Evolutionary conservation across 2,797 vertebrate species (phyloP).

Genomic region (Amazonetta brasiliensis): DNA sequence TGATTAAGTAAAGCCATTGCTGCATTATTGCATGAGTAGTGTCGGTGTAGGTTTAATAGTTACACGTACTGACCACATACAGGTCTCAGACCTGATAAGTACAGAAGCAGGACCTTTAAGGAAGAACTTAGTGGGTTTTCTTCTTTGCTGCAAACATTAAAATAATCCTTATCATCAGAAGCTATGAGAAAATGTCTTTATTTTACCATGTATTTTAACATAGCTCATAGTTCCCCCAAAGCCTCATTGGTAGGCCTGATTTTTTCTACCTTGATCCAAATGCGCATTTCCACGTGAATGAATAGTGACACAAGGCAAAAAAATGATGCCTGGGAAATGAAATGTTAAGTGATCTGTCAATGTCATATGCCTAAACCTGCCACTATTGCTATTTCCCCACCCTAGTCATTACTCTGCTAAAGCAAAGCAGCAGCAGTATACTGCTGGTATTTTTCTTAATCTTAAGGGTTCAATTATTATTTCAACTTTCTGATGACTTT

Average conservation of each 20-base stretch:
- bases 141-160: neutral
- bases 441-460: neutral
- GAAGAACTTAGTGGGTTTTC: neutral
- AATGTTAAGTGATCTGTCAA: neutral
- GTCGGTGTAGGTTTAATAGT: neutral
- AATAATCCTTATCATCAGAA: neutral
- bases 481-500: neutral
- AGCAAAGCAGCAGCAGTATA: neutral
- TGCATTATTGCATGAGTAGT: fast-evolving
- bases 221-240: neutral
- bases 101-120: neutral
- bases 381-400: neutral
- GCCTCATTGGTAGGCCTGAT: neutral
- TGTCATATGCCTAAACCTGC: neutral
- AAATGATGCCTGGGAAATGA: neutral
- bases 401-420: neutral
- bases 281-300: neutral
- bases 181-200: neutral
- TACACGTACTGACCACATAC: fast-evolving
- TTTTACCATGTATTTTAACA: neutral
- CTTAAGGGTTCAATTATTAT: neutral
- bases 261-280: neutral
- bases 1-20: neutral
- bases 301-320: neutral
- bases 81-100: neutral